Evolutionary conservation across 2,113 vertebrate species (phyloP).

Genomic region (Bubalus kerabau): DNA sequence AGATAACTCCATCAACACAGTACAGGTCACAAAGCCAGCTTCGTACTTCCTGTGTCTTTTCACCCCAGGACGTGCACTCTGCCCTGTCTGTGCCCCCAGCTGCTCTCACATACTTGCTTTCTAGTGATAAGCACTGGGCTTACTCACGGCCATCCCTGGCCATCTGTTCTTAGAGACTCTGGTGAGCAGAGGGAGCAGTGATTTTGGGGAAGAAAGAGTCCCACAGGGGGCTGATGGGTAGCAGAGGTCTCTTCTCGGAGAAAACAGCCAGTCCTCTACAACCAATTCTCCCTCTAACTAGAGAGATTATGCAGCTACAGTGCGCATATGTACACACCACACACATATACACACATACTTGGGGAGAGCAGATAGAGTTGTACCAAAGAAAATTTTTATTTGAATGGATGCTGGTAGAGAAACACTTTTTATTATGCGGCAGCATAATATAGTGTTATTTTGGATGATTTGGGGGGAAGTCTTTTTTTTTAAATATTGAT

Average conservation of each 20-base stretch:
- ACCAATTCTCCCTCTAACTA: not conserved
- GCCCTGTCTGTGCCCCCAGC: not conserved
- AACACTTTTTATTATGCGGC: not conserved
- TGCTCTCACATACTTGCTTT: conserved; percentile 10
- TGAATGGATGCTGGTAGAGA: not conserved
- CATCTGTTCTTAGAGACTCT: conserved; percentile 6
- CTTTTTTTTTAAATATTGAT: not conserved
- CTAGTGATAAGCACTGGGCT: not conserved
- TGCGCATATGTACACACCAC: accelerated
- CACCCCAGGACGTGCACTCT: not conserved
- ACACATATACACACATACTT: not conserved
- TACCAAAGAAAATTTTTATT: not conserved
- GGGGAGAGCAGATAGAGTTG: not conserved
- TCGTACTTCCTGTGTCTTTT: not conserved
- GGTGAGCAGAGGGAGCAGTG: not conserved
- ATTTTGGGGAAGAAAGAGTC: not conserved
- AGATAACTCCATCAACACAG: not conserved
- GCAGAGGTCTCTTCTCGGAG: not conserved
- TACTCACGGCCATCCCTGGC: not conserved
- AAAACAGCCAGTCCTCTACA: conserved; percentile 23
- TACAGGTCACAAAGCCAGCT: not conserved
- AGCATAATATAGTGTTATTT: not conserved
- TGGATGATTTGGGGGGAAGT: not conserved
- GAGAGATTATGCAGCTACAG: not conserved
- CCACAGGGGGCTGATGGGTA: not conserved